Percentiles rank a stretch among this genome's conserved stretches.
phyloP scores from a whole-genome alignment of 2,797 vertebrate genomes.

The Hydrophis major region DNA sequence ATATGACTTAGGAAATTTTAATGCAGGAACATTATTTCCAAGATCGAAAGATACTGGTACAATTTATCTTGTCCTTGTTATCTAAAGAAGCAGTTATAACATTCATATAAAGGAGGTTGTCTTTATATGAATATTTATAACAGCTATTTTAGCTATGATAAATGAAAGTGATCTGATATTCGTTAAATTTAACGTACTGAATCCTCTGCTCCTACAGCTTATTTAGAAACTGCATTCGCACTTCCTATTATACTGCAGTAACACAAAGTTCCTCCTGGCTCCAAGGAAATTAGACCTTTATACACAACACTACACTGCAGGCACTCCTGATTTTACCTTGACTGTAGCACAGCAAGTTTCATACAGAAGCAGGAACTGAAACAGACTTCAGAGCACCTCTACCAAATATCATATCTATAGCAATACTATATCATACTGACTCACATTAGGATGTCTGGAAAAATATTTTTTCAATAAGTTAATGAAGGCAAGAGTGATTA shows the following conservation, averaged over 20 bases:
- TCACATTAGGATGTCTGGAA: background rate
- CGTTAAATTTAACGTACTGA: background rate
- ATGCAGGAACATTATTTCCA: background rate
- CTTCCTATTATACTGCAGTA: background rate
- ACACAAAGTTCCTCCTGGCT: background rate
- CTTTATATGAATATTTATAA: background rate
- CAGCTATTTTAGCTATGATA: background rate
- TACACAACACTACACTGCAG: background rate
- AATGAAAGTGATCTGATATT: background rate
- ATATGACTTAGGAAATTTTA: background rate
- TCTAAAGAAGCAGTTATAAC: background rate
- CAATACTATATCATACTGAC: background rate
- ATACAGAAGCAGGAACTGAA: background rate
- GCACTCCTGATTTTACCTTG: background rate
- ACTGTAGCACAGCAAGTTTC: background rate
- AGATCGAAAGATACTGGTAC: background rate
- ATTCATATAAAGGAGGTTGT: background rate
- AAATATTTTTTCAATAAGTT: background rate
- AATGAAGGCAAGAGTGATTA: background rate
- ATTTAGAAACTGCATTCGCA: background rate
- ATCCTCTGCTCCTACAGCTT: background rate
- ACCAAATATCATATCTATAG: background rate
- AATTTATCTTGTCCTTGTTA: background rate
- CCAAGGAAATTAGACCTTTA: background rate
- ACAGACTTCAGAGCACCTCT: background rate